Base-by-base conservation (phyloP, 2,888 invertebrate species). In the Incurvaria masculella region DNA sequence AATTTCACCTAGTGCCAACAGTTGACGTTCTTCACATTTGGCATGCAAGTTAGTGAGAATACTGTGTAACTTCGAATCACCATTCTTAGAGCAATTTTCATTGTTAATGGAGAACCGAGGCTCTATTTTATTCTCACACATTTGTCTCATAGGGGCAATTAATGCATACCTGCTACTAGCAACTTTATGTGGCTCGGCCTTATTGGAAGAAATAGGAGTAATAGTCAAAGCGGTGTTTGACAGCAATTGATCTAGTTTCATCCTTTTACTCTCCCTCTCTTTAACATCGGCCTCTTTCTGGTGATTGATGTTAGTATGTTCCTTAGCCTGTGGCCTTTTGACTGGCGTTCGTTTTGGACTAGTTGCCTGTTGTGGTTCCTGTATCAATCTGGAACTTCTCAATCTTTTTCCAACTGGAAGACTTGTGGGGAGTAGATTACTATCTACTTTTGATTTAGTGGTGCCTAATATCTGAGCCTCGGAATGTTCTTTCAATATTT, bases 31-130 rank as follows among this genome's bases (percentile, higher is more conserved):
- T 56, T 51, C 50, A 21, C 74, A 72, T 56, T 76, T 74, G 17
- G 67, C 68, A 60, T 78, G 74, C 53, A 79, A 64, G 59, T 72
- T 76, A 4, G 74, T 68, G 38, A 79, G 58, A 56, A 79, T 79
- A 55, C 72, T 76, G 52, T 75, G 78, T 53, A 79, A 59, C 55
- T 78, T 78, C 1, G 79, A 78, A 57, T 76, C 78, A n/a, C 79
- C 79, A 63, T 79, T 79, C 58, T 79, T 79, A 14, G 79, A 68
- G 59, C 72, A 70, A 53, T 72, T 76, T 55, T 76, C 73, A 55
- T 72, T 78, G 56, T 73, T 74, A 49, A 74, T 56, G 21, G 73
- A 53, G 33, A 69, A 60, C 57, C 72, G 72, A 59, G 72, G 72
- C 72, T 27, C 55, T 58, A 33, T 54, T 61, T 55, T 65, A 68